These are phyloP conservation scores for Drosophila ogumai DNA, from an alignment of 1,140 invertebrate species.

Conservation along the genomic window DNA sequence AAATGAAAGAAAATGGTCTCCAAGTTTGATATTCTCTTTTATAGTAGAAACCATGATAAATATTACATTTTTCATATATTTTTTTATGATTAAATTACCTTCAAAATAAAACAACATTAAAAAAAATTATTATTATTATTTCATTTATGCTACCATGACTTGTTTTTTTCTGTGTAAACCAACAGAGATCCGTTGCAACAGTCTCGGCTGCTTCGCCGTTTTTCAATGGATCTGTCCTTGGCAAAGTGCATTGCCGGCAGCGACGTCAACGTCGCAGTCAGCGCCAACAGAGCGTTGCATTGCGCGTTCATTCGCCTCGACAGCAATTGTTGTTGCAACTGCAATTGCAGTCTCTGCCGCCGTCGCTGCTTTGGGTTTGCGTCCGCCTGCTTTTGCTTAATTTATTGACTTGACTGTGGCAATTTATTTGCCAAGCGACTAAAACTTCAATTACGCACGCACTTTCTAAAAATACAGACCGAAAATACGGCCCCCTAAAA, in stretches of 20 bases:
- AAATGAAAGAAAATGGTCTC: neutral
- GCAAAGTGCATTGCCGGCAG: conserved; percentile 83
- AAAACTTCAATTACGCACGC: conserved; percentile 74
- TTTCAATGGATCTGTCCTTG: conserved; percentile 85
- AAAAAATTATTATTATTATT: neutral
- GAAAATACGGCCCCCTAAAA: neutral
- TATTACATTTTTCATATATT: neutral
- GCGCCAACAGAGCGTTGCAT: conserved; percentile 44
- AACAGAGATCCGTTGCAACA: conserved; percentile 36
- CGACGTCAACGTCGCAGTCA: conserved; percentile 20
- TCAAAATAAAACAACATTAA: neutral
- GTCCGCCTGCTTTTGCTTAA: conserved; percentile 58
- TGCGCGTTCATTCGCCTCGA: conserved; percentile 60
- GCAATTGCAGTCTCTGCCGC: conserved; percentile 16
- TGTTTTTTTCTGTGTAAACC: conserved; percentile 22
- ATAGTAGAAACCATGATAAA: neutral
- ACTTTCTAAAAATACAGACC: conserved; percentile 73
- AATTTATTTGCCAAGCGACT: conserved; percentile 76
- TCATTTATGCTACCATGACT: neutral
- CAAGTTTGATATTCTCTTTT: neutral
- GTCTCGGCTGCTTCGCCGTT: conserved; percentile 47
- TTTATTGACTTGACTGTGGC: conserved; percentile 76
- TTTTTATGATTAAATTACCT: neutral
- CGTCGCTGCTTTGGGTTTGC: conserved; percentile 8
- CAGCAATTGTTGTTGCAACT: conserved; percentile 43